Conservation (phyloP, 2,797 vertebrate species). For the Margarornis squamiger region DNA sequence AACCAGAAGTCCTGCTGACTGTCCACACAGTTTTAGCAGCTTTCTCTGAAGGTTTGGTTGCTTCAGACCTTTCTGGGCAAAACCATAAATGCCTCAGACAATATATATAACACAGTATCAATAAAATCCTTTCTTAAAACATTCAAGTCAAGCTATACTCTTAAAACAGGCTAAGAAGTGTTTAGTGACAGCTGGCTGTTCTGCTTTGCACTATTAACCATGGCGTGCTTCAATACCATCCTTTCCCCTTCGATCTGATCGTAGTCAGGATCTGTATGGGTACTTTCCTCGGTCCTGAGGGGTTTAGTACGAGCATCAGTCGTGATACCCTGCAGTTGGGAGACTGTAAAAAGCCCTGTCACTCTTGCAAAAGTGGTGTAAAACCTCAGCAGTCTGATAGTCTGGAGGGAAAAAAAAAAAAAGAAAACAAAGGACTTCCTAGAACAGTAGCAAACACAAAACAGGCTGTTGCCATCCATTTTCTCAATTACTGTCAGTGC, state of each 20-base stretch:
- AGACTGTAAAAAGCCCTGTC: background rate
- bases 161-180: background rate
- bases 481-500: slow-evolving; percentile 33
- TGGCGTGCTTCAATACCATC: background rate
- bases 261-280: accelerated
- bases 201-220: background rate
- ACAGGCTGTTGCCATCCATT: background rate
- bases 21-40: background rate
- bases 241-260: background rate
- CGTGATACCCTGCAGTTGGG: background rate
- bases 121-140: background rate
- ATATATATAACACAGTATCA: background rate
- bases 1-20: background rate
- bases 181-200: background rate
- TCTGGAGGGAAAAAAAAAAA: background rate
- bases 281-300: background rate
- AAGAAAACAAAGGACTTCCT: background rate
- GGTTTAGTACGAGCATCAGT: background rate
- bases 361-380: background rate
- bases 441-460: background rate
- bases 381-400: background rate
- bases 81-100: background rate
- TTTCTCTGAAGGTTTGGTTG: background rate
- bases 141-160: background rate
- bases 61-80: background rate